Evolutionary conservation across 2,797 vertebrate species (phyloP), one percentile per base, ranked within the genome.

Genomic region (Iguana delicatissima): DNA sequence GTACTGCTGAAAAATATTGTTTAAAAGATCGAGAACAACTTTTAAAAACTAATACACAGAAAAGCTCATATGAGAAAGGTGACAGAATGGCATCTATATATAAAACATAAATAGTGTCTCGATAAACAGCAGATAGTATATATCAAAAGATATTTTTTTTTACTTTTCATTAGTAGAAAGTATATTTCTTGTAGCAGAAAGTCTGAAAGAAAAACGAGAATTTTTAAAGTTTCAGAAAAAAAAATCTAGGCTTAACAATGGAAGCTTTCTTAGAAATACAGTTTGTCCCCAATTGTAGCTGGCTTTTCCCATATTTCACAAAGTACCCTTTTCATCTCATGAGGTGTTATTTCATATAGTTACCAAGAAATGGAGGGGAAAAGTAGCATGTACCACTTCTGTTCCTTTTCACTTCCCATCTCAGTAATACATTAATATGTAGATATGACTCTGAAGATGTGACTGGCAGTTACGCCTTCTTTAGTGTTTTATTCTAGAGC

Each of bases 81-180:
- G 89, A 88, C n/a, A 59, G 22, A 59, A 29, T 80, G 86, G 42
- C 73, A 89, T 38, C 35, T 35, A 38, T 52, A 84, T n/a, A 5
- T 64, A 72, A 0, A 38, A 50, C 16, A 29, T 76, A 62, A 22
- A 38, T 76, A 80, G 90, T 42, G 0, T 0, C 74, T 0, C 0
- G 0, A 50, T 83, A n/a, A 77, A 12, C 52, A 88, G 87, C 82
- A 24, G 82, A 91, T 62, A 7, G 24, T 52, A 81, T 32, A n/a
- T 81, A 89, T 91, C 85, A 7, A 91, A 62, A 86, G 72, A 89
- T 89, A 89, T 89, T 88, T 89, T 89, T 88, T 90, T 81, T 72
- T 0, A 3, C 69, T 88, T 88, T 69, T 76, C 0, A 3, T 64
- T 72, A 73, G 92, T 0, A 1, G 3, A 77, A 57, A 67, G 84